Conservation (phyloP, 2,113 vertebrate genomes). For the Phaethornis superciliosus region DNA sequence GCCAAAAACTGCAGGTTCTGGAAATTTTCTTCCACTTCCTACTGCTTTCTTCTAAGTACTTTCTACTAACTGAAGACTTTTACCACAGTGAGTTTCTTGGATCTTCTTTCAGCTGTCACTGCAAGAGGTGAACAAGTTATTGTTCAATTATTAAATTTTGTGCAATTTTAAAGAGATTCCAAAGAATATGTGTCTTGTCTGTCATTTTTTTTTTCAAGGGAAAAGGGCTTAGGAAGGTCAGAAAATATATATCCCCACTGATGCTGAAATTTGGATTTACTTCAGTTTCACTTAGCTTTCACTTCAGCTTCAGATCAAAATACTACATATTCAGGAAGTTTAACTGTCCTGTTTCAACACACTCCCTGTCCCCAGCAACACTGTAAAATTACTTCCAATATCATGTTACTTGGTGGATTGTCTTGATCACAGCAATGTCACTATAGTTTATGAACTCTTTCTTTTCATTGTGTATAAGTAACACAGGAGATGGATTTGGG, state of each 20-base stretch:
- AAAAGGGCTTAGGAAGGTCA: not conserved
- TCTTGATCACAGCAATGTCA: not conserved
- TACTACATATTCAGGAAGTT: not conserved
- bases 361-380: not conserved
- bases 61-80: not conserved
- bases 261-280: not conserved
- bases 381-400: not conserved
- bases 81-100: not conserved
- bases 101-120: not conserved
- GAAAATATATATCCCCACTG: not conserved
- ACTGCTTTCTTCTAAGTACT: not conserved
- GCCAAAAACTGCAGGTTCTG: conserved; percentile 18
- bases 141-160: not conserved
- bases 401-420: not conserved
- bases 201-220: not conserved
- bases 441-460: not conserved
- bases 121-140: not conserved
- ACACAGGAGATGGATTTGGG: not conserved
- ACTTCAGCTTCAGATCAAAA: conserved; percentile 5
- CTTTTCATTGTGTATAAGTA: conserved; percentile 1
- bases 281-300: not conserved
- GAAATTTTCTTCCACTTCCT: not conserved
- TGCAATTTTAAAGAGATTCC: not conserved
- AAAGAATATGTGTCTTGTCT: not conserved
- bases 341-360: not conserved